A percentile compares a stretch with the other conserved stretches of the same genome.
Evolutionary conservation across 1,140 invertebrate genomes (phyloP).

Genomic region (Zaprionus ornatus): DNA sequence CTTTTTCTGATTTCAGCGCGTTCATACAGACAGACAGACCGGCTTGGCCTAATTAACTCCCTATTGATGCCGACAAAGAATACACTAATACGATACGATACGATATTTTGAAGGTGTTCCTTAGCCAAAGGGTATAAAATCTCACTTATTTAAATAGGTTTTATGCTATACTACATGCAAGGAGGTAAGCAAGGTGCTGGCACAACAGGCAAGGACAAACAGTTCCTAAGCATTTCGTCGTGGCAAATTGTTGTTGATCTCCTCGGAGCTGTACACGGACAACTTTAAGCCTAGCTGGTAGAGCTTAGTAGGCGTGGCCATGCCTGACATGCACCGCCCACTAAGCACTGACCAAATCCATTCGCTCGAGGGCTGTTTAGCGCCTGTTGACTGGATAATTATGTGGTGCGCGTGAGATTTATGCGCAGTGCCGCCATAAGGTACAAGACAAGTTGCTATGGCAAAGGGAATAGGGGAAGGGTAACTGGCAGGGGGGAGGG

Average conservation of each 20-base stretch:
- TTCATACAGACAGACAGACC: background rate
- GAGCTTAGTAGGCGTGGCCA: constrained; percentile 16
- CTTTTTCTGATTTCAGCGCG: background rate
- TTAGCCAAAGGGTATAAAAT: background rate
- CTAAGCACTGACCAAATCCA: constrained; percentile 53
- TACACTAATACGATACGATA: background rate
- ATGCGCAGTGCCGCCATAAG: constrained; percentile 67
- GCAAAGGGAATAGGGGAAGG: background rate
- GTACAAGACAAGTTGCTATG: constrained; percentile 52
- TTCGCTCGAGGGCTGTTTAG: constrained; percentile 62
- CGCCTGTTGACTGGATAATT: constrained; percentile 80
- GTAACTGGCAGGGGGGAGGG: background rate
- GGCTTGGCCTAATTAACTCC: too few relatives aligned
- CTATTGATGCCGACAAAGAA: too few relatives aligned
- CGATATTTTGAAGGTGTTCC: background rate
- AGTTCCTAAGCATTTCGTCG: background rate
- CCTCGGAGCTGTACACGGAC: background rate
- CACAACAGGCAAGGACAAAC: background rate
- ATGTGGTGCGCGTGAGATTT: constrained; percentile 78
- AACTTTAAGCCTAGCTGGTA: background rate
- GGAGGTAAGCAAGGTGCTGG: background rate
- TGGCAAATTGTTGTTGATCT: background rate
- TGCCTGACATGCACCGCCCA: background rate
- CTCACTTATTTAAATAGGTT: background rate
- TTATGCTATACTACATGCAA: background rate